These are phyloP conservation scores for Penaeus japonicus DNA, from an alignment of 1,140 invertebrate species.

Conservation along the genomic window DNA sequence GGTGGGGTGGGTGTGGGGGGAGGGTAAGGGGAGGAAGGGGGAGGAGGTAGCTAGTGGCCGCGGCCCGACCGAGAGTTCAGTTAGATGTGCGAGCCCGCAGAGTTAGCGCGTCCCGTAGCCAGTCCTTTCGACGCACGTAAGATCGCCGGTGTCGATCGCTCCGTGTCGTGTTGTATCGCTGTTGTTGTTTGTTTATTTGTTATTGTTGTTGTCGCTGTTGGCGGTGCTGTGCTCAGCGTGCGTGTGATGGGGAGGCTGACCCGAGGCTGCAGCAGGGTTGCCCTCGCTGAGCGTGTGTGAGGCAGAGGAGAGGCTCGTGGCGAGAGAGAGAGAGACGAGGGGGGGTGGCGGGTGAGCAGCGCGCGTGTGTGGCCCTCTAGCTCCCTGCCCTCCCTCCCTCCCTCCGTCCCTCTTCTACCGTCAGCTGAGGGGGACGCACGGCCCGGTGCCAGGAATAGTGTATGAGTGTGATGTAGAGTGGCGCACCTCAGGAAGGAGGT, in stretches of 20 bases:
- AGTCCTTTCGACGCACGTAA: not conserved
- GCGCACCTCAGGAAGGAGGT: not conserved
- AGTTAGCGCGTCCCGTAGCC: not conserved
- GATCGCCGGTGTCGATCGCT: not conserved
- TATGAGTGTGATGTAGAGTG: not conserved
- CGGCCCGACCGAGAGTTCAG: not conserved
- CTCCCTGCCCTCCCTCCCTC: not conserved
- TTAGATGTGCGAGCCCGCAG: constrained; percentile 12
- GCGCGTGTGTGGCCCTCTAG: no score
- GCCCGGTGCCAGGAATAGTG: not conserved
- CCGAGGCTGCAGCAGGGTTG: no score
- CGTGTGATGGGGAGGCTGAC: no score
- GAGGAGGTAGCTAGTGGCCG: not conserved
- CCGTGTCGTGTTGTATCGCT: no score
- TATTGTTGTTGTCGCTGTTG: no score
- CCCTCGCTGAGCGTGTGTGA: no score
- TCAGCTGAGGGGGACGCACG: not conserved
- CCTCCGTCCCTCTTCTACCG: not conserved
- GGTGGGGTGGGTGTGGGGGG: not conserved
- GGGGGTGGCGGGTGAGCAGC: no score
- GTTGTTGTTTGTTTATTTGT: no score
- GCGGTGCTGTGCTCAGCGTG: no score
- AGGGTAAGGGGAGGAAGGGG: not conserved
- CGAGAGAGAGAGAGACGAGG: no score
- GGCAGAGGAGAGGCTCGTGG: no score